These are phyloP conservation scores for Sterrhoptilus dennistouni DNA, from an alignment of 2,113 vertebrate genomes.

Conservation along the genomic window DNA sequence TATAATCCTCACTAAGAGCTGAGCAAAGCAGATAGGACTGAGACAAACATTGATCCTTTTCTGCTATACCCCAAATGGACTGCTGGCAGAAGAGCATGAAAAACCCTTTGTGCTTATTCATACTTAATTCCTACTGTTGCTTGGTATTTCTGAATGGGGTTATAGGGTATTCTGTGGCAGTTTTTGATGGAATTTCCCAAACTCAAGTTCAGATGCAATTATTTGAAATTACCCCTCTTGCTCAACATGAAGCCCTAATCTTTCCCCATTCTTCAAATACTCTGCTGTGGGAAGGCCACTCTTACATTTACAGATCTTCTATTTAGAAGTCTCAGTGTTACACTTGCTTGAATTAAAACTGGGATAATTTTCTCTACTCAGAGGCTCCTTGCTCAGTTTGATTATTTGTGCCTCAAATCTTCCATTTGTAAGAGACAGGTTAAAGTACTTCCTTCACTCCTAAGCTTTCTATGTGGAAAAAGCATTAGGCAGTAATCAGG, in stretches of 20 bases:
- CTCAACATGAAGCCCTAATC: neutral
- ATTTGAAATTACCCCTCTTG: neutral
- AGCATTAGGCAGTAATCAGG: constrained; percentile 9
- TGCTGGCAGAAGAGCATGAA: neutral
- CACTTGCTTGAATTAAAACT: neutral
- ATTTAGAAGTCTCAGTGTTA: neutral
- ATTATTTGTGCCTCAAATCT: neutral
- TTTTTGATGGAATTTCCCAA: neutral
- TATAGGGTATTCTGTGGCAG: neutral
- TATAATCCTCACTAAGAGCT: neutral
- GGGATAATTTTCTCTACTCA: neutral
- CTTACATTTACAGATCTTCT: neutral
- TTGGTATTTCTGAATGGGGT: neutral
- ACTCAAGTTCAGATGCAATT: neutral
- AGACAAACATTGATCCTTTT: neutral
- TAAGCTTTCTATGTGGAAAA: neutral
- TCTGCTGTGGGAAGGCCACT: neutral
- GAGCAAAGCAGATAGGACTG: neutral
- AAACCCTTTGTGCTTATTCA: neutral
- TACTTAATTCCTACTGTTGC: neutral
- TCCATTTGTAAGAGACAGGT: neutral
- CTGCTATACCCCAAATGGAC: neutral
- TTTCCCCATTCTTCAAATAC: neutral
- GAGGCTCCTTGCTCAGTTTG: neutral
- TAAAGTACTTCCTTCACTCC: neutral